Evolutionary conservation across 2,797 vertebrate genomes (phyloP).

Genomic region (Odontamblyopus lacepedii): DNA sequence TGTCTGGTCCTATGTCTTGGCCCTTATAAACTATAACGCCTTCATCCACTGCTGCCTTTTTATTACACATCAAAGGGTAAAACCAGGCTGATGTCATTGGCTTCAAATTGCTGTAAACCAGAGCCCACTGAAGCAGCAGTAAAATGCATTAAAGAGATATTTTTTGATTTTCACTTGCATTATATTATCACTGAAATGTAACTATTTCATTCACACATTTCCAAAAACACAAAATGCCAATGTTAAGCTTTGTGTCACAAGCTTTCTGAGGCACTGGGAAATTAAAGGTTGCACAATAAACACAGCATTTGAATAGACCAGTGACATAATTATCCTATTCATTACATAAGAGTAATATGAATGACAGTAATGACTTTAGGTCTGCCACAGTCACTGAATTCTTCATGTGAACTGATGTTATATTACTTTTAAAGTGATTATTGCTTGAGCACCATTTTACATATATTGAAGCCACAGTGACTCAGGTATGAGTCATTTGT

Average conservation of each 20-base stretch:
- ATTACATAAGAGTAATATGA: too few relatives aligned
- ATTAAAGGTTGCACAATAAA: slow-evolving; percentile 40
- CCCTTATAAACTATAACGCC: slow-evolving; percentile 56
- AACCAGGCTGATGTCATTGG: slow-evolving; percentile 60
- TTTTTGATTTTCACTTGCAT: slow-evolving; percentile 19
- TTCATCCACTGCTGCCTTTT: slow-evolving; percentile 55
- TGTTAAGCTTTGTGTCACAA: background rate
- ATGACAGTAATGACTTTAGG: too few relatives aligned
- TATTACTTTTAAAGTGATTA: too few relatives aligned
- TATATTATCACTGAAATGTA: slow-evolving; percentile 12
- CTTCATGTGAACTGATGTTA: too few relatives aligned
- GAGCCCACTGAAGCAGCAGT: slow-evolving; percentile 4
- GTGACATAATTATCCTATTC: slow-evolving; percentile 24
- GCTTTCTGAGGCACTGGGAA: slow-evolving; percentile 45
- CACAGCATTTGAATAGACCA: background rate
- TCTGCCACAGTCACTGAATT: too few relatives aligned
- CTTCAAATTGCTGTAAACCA: slow-evolving; percentile 43
- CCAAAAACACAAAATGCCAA: background rate
- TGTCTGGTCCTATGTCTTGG: slow-evolving; percentile 8
- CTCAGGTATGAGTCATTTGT: too few relatives aligned
- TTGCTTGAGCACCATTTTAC: too few relatives aligned
- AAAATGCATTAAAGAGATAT: slow-evolving; percentile 14
- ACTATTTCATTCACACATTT: slow-evolving; percentile 8
- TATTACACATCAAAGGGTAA: slow-evolving; percentile 56
- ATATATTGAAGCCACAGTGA: too few relatives aligned